Conservation (phyloP, 2,888 invertebrate genomes). For the Monopis laevigella region DNA sequence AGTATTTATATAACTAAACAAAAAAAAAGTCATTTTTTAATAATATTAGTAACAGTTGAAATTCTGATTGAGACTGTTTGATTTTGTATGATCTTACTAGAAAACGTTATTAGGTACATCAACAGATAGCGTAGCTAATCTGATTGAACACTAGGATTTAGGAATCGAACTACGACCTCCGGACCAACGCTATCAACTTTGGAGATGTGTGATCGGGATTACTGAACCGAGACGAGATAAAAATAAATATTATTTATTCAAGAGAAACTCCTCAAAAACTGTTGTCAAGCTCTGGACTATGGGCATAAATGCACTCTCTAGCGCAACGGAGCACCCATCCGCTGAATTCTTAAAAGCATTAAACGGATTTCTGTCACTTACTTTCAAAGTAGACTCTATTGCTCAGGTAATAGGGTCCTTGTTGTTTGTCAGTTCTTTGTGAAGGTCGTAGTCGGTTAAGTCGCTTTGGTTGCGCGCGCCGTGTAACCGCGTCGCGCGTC, state of each 20-base stretch:
- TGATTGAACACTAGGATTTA: too few relatives aligned
- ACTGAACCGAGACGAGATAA: too few relatives aligned
- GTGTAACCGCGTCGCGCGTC: constrained; percentile 37
- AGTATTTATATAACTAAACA: too few relatives aligned
- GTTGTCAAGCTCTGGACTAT: constrained; percentile 46
- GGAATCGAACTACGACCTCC: too few relatives aligned
- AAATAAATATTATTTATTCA: background rate
- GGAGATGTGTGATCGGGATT: too few relatives aligned
- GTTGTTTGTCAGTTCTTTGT: constrained; percentile 52
- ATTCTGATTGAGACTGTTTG: too few relatives aligned
- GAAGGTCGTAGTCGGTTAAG: constrained; percentile 49
- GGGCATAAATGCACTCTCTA: constrained; percentile 64
- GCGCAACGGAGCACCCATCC: constrained; percentile 56
- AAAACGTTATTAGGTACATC: too few relatives aligned
- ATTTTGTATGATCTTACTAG: too few relatives aligned
- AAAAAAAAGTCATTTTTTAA: too few relatives aligned
- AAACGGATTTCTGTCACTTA: constrained; percentile 24
- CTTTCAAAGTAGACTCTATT: constrained; percentile 28
- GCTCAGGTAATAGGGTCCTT: constrained; percentile 27
- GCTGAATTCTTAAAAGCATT: constrained; percentile 19
- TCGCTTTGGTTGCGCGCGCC: constrained; percentile 22
- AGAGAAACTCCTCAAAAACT: constrained; percentile 30
- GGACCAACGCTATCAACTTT: too few relatives aligned
- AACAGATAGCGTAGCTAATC: too few relatives aligned
- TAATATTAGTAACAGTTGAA: too few relatives aligned